Evolutionary conservation across 2,113 vertebrate species (phyloP), one percentile per base, ranked within the genome.

Genomic region (Psophia crepitans): DNA sequence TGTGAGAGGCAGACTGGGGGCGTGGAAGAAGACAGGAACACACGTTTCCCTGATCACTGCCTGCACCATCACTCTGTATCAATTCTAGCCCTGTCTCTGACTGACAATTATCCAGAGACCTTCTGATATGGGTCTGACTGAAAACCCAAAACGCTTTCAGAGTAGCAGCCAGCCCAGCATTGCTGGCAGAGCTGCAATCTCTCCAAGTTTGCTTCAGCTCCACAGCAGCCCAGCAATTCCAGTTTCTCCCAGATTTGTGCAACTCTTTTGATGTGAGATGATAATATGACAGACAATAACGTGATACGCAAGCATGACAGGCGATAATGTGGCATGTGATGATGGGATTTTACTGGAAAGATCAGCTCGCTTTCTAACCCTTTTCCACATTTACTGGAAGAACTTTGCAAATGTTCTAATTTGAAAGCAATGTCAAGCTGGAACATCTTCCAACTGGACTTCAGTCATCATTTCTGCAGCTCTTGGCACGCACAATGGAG

Each of bases 371-470:
- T 92, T 81, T 87, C 68, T 77, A 94, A 87, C 54, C 46, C 80
- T 88, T 60, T 83, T 91, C 70, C 80, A 79, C 43, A 61, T 87
- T 95, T 95, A 90, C 89, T 89, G 94, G 75, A 93, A 96, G 56
- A 95, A 65, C 35, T 90, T 69, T 85, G 63, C 65, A 77, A 77
- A 82, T 90, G 81, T 85, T 96, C 65, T 96, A 83, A 94, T 87
- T 82, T 78, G 54, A 89, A 97, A 96, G 81, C 43, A 82, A 92
- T 80, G 87, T 96, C 78, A 95, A 64, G 61, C 69, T 86, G 86
- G 71, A 96, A 79, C 35, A 37, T 88, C 69, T 96, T 96, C 96
- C 86, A 93, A 13, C 74, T 73, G 95, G 91, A 95, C 28, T 51
- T 89, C 93, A 65, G 64, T 96, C 93, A 78, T 85, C 69, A 30